Evolutionary conservation across 2,888 invertebrate genomes (phyloP).

Genomic region (Piscicola geometra): DNA sequence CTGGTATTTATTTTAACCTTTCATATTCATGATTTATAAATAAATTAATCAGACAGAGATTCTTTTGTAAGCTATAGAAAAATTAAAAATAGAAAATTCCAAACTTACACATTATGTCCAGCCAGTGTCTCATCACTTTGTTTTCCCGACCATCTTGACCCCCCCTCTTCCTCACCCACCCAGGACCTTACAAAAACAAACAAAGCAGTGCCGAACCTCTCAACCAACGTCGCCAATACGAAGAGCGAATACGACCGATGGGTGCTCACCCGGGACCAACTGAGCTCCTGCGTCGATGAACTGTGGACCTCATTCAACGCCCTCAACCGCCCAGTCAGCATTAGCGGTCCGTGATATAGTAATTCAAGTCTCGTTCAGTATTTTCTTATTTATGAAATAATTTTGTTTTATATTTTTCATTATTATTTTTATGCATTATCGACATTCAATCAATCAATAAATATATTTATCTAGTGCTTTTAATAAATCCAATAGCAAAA

Average conservation of each 20-base stretch:
- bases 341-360: conserved; percentile 2
- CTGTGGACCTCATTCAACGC: conserved; percentile 26
- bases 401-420: background rate
- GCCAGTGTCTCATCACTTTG: too few relatives aligned
- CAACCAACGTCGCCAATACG: background rate
- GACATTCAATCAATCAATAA: background rate
- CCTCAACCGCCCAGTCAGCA: conserved; percentile 19
- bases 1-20: too few relatives aligned
- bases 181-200: background rate
- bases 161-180: background rate
- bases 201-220: background rate
- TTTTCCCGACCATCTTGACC: too few relatives aligned
- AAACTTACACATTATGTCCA: too few relatives aligned
- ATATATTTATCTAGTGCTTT: background rate
- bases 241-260: conserved; percentile 13
- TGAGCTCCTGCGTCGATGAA: conserved; percentile 22
- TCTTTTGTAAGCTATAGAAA: too few relatives aligned
- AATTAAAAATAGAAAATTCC: too few relatives aligned
- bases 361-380: too few relatives aligned
- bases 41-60: too few relatives aligned
- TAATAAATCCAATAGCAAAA: too few relatives aligned
- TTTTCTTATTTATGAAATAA: too few relatives aligned
- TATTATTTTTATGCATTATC: background rate
- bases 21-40: too few relatives aligned
- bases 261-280: background rate